Evolutionary conservation across 2,888 invertebrate genomes (phyloP).

Genomic region (Hemistola chrysoprasaria): DNA sequence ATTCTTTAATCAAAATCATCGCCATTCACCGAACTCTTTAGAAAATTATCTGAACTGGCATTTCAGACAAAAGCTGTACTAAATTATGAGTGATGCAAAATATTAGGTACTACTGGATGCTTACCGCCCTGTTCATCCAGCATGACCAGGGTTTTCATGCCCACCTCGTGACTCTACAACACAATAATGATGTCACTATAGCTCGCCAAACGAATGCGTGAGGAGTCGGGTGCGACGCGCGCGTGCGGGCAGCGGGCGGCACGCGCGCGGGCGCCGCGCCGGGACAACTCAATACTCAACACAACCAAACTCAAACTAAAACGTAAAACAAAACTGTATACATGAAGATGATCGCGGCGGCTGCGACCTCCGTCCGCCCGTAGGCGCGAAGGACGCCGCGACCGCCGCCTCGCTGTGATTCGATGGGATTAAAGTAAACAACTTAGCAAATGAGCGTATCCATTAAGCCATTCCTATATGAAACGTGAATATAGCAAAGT

Average conservation of each 20-base stretch:
- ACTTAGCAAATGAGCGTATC: slow-evolving; percentile 76
- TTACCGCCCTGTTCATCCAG: slow-evolving; percentile 99
- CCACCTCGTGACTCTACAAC: slow-evolving; percentile 99
- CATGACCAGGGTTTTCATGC: slow-evolving; percentile 99
- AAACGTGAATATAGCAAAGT: slow-evolving; percentile 74
- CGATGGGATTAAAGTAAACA: slow-evolving; percentile 57
- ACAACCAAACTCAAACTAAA: too few relatives aligned
- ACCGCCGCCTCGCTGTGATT: slow-evolving; percentile 39
- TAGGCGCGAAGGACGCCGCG: slow-evolving; percentile 18
- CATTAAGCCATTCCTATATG: slow-evolving; percentile 79
- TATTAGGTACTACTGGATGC: slow-evolving; percentile 84
- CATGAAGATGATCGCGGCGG: slow-evolving; percentile 53
- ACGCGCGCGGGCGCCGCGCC: slow-evolving; percentile 47
- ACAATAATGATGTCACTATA: slow-evolving; percentile 83
- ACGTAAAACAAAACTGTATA: slow-evolving; percentile 64
- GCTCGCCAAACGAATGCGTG: slow-evolving; percentile 76
- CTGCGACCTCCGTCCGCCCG: slow-evolving; percentile 13
- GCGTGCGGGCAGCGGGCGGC: slow-evolving; percentile 32
- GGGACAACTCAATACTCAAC: slow-evolving; percentile 60
- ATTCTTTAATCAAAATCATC: slow-evolving; percentile 49
- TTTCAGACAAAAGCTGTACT: slow-evolving; percentile 78
- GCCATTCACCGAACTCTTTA: slow-evolving; percentile 65
- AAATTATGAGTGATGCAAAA: slow-evolving; percentile 77
- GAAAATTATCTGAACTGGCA: slow-evolving; percentile 72
- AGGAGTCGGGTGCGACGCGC: slow-evolving; percentile 56